Conservation (phyloP, 2,888 invertebrate species). For the Liposcelis brunnea region DNA sequence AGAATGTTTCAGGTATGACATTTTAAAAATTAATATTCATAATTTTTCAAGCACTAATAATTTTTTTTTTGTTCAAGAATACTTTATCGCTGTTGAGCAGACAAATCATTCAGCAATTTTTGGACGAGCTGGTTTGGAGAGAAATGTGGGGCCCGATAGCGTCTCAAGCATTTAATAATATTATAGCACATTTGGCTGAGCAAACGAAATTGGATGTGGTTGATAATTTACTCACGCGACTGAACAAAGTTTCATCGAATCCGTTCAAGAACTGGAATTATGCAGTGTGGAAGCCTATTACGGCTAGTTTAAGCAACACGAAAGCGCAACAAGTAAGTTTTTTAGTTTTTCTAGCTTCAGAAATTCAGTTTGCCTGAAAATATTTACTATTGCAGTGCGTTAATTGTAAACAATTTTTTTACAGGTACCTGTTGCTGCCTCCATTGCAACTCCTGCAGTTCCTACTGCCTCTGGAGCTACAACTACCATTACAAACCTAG, state of each 20-base stretch:
- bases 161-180: conserved; percentile 61
- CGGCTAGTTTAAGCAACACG: background rate
- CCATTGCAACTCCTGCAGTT: too few species aligned
- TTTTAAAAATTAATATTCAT: too few species aligned
- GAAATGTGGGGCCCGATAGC: conserved; percentile 68
- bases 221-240: conserved; percentile 27
- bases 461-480: too few species aligned
- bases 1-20: conserved; percentile 52
- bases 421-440: too few species aligned
- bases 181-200: conserved; percentile 59
- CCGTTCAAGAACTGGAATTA: conserved; percentile 48
- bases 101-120: conserved; percentile 76
- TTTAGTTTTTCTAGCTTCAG: too few species aligned
- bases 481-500: too few species aligned
- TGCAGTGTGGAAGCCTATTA: conserved; percentile 20
- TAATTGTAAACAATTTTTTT: too few species aligned
- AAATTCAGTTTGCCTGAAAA: too few species aligned
- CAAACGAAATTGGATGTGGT: conserved; percentile 48
- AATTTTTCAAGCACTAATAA: background rate
- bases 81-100: conserved; percentile 63
- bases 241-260: conserved; percentile 35
- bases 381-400: too few species aligned
- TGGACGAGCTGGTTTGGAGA: conserved; percentile 79
- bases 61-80: conserved; percentile 35
- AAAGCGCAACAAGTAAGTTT: background rate